A percentile compares a stretch with the other conserved stretches of the same genome.
Conservation (phyloP, 2,797 vertebrate species). For the Agapornis canus region DNA sequence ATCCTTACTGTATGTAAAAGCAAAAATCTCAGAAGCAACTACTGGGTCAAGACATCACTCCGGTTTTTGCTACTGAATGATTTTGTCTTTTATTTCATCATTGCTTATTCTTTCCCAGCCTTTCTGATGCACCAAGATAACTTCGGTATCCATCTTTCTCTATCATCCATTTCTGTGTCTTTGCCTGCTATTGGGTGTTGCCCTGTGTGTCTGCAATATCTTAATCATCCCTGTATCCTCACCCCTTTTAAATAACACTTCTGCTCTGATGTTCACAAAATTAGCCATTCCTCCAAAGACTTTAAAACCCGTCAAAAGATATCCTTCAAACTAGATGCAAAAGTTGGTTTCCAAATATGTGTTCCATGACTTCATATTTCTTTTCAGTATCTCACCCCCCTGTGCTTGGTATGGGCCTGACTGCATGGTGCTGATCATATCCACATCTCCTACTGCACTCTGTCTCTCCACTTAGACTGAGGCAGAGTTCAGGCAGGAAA, state of each 20-base stretch:
- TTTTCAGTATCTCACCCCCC: not conserved
- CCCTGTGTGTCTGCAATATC: not conserved
- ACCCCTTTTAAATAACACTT: not conserved
- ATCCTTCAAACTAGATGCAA: not conserved
- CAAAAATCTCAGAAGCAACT: not conserved
- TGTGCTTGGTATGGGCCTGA: not conserved
- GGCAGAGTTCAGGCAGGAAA: not conserved
- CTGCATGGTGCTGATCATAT: not conserved
- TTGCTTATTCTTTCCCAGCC: not conserved
- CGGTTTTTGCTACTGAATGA: not conserved
- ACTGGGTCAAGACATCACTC: not conserved
- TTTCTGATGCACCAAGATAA: not conserved
- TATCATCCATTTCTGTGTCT: not conserved
- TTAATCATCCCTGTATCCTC: rapidly evolving
- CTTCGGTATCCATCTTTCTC: not conserved
- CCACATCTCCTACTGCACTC: not conserved
- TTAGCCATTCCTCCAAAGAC: not conserved
- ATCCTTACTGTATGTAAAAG: not conserved
- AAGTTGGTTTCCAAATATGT: not conserved
- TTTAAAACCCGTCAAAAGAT: not conserved
- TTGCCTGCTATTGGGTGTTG: not conserved
- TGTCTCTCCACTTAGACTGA: not conserved
- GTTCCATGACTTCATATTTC: not conserved
- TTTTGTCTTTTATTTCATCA: not conserved
- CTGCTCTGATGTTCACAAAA: not conserved